A percentile compares a stretch with the other conserved stretches of the same genome.
These are phyloP conservation scores for Suncus etruscus DNA, from an alignment of 2,113 vertebrate genomes.

Conservation along the genomic window DNA sequence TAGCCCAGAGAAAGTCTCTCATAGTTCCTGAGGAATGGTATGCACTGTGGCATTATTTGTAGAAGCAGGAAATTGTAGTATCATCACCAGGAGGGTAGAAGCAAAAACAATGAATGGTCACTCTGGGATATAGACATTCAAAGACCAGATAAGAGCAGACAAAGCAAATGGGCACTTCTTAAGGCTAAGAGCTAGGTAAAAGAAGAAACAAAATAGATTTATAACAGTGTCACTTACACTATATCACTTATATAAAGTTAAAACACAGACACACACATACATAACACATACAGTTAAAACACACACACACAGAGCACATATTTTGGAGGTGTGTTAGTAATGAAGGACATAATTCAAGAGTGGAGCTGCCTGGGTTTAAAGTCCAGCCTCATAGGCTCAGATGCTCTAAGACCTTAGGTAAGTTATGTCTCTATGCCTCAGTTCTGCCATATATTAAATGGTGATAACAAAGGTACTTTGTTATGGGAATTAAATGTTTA, in stretches of 20 bases:
- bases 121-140: background rate
- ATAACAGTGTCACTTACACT: background rate
- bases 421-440: slow-evolving; percentile 25
- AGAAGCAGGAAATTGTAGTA: slow-evolving; percentile 58
- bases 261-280: background rate
- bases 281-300: slow-evolving; percentile 8
- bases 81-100: background rate
- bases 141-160: slow-evolving; percentile 7
- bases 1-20: slow-evolving; percentile 46
- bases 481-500: slow-evolving; percentile 29
- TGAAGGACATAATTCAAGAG: background rate
- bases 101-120: slow-evolving; percentile 26
- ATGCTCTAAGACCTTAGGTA: background rate
- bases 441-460: slow-evolving; percentile 22
- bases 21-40: slow-evolving; percentile 40
- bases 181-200: slow-evolving; percentile 26
- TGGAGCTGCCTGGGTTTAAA: background rate
- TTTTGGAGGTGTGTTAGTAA: background rate
- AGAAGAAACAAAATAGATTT: slow-evolving; percentile 9
- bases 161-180: slow-evolving; percentile 14
- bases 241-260: background rate
- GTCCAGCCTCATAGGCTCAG: background rate
- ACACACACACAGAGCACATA: background rate
- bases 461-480: background rate
- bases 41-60: slow-evolving; percentile 39